phyloP scores from a whole-genome alignment of 2,113 vertebrate genomes.

The Heterotis niloticus region DNA sequence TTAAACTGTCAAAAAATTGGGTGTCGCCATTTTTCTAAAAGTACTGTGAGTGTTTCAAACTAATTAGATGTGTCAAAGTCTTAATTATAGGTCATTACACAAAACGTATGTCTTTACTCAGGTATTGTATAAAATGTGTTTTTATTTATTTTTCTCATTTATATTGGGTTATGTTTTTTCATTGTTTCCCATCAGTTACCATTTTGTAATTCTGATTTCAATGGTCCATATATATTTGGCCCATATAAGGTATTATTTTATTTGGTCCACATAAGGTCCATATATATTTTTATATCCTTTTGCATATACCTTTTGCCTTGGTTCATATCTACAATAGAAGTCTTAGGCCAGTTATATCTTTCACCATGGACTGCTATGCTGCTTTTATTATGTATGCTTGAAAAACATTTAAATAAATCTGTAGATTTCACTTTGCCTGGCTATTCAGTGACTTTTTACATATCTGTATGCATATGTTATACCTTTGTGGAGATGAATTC shows the following conservation, averaged over 20 bases:
- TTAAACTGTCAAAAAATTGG: constrained; percentile 21
- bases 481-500: too few species aligned
- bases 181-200: constrained; percentile 46
- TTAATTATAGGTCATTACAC: constrained; percentile 53
- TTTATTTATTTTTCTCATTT: constrained; percentile 57
- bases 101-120: constrained; percentile 47
- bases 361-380: constrained; percentile 40
- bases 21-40: constrained; percentile 34
- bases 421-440: not conserved
- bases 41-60: constrained; percentile 44
- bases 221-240: constrained; percentile 34
- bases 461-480: too few species aligned
- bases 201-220: constrained; percentile 54
- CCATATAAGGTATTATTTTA: constrained; percentile 46
- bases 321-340: constrained; percentile 53
- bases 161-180: constrained; percentile 47
- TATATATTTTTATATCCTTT: not conserved
- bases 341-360: constrained; percentile 59
- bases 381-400: constrained; percentile 14
- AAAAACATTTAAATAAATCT: not conserved
- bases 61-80: constrained; percentile 47
- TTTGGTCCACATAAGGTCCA: too few species aligned
- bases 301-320: constrained; percentile 56
- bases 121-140: constrained; percentile 51
- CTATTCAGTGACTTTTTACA: not conserved